A percentile compares a stretch with the other conserved stretches of the same genome.
Conservation (phyloP, 2,888 invertebrate genomes). For the Phalangium opilio region DNA sequence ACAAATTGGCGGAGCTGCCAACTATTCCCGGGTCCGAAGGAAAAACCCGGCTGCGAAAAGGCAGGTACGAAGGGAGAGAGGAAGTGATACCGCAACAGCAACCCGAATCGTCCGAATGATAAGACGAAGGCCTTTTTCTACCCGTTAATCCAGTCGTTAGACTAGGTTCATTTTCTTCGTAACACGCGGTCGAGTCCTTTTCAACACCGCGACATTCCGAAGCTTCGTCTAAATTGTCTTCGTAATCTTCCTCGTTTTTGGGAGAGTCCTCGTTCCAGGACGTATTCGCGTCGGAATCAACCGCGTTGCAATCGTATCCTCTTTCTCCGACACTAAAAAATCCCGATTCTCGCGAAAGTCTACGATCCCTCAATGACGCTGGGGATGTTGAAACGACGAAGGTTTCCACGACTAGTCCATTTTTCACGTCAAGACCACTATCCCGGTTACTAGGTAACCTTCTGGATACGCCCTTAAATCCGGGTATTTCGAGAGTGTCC, state of each 20-base stretch:
- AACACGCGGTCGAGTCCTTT: no score
- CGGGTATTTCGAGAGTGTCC: no score
- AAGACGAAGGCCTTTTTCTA: conserved; percentile 13
- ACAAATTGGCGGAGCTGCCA: no score
- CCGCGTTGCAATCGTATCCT: conserved; percentile 10
- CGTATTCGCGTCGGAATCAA: conserved; percentile 5
- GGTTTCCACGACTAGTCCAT: background rate
- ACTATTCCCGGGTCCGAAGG: no score
- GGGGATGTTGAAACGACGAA: conserved; percentile 5
- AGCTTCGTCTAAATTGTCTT: background rate
- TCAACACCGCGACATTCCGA: background rate
- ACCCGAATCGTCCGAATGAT: conserved; percentile 15
- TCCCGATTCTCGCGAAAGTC: conserved; percentile 62
- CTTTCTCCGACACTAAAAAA: conserved; percentile 54
- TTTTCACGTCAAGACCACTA: no score
- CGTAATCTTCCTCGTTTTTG: conserved; percentile 4
- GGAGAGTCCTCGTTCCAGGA: conserved; percentile 5
- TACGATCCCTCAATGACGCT: no score
- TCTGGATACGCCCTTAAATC: no score
- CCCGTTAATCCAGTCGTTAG: conserved; percentile 1
- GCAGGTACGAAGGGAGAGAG: background rate
- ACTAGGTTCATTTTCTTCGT: no score
- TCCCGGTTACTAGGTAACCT: no score
- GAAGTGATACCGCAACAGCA: conserved; percentile 1
- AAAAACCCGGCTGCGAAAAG: no score